phyloP scores from a whole-genome alignment of 2,113 vertebrate species.

The Ia io region DNA sequence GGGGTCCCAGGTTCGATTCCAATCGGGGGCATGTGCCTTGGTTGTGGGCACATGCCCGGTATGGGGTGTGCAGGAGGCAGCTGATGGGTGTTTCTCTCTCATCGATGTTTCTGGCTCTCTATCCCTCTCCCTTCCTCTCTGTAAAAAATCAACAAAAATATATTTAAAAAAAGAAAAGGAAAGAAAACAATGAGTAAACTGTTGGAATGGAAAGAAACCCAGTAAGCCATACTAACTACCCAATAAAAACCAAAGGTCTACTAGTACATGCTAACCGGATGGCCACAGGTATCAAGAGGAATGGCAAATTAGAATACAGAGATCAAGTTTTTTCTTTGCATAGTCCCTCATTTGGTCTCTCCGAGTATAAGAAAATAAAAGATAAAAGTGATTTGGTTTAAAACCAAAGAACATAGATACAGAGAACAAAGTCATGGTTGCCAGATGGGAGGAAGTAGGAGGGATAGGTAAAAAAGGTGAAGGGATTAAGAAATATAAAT shows the following conservation, averaged over 20 bases:
- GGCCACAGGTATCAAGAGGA: neutral
- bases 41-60: no score
- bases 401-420: neutral
- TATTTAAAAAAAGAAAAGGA: no score
- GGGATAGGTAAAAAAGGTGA: neutral
- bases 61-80: no score
- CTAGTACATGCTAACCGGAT: neutral
- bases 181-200: neutral
- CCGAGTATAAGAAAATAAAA: neutral
- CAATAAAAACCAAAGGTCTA: neutral
- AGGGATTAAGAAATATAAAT: neutral
- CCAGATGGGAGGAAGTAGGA: neutral
- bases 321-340: neutral
- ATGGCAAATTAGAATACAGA: neutral
- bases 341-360: neutral
- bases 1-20: no score
- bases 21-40: no score
- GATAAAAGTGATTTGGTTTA: neutral
- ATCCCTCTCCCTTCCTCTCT: no score
- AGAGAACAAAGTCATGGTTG: neutral
- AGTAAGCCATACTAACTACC: constrained; percentile 4
- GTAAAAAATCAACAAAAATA: no score
- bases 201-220: neutral
- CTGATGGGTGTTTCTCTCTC: no score
- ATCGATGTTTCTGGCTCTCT: no score